Evolutionary conservation across 2,113 vertebrate genomes (phyloP).

Genomic region (Dunckerocampus dactyliophorus): DNA sequence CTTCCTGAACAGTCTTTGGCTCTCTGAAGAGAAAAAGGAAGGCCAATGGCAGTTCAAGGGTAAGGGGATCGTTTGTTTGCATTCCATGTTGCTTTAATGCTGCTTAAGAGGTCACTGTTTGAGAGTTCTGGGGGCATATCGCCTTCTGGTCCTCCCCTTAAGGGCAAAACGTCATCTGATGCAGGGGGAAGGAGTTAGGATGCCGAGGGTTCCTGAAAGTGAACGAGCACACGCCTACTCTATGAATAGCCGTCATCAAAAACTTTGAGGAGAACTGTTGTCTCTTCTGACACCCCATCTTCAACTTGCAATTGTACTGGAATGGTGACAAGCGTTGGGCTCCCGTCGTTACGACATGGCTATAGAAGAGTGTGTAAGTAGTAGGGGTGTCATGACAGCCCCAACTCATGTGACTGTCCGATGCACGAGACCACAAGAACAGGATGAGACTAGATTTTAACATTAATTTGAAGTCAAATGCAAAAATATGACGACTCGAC

Average conservation of each 20-base stretch:
- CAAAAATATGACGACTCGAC: too few relatives aligned
- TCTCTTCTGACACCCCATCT: conserved; percentile 36
- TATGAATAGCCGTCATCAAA: conserved; percentile 53
- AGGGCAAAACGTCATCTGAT: conserved; percentile 38
- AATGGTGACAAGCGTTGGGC: conserved; percentile 1
- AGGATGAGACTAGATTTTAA: too few relatives aligned
- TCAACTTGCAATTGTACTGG: conserved; percentile 17
- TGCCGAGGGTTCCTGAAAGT: neutral
- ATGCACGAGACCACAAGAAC: too few relatives aligned
- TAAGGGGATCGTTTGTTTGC: conserved; percentile 50
- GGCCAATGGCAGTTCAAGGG: conserved; percentile 55
- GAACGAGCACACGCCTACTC: conserved; percentile 11
- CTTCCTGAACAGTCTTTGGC: conserved; percentile 7
- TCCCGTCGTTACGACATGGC: neutral
- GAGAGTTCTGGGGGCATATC: conserved; percentile 27
- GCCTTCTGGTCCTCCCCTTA: conserved; percentile 20
- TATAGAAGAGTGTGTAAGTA: conserved; percentile 14
- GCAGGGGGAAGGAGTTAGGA: neutral
- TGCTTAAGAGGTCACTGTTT: conserved; percentile 36
- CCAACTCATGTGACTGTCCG: too few relatives aligned
- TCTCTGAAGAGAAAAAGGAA: conserved; percentile 16
- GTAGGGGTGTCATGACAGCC: too few relatives aligned
- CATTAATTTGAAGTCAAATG: too few relatives aligned
- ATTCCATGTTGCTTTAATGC: conserved; percentile 41
- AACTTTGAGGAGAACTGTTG: conserved; percentile 16